phyloP scores from a whole-genome alignment of 2,888 invertebrate species.

The Erebia aethiops region DNA sequence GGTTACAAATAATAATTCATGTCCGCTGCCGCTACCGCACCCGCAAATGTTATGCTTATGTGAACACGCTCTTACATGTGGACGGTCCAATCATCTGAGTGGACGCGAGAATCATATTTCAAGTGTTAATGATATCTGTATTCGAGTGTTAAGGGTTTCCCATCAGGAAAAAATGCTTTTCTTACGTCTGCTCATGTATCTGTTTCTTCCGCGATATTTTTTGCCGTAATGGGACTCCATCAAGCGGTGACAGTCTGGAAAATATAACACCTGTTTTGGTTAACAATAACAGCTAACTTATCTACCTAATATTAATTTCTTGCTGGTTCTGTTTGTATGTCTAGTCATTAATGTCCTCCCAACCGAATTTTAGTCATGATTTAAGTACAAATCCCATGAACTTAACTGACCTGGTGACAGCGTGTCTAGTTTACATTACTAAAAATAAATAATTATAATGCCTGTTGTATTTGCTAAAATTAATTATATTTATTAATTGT shows the following conservation, averaged over 20 bases:
- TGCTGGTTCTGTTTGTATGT: no score
- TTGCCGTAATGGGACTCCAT: constrained; percentile 6
- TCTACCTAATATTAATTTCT: no score
- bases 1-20: no score
- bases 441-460: no score
- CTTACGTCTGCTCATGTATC: background rate
- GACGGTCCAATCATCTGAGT: constrained; percentile 58
- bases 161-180: constrained; percentile 9
- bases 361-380: no score
- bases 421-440: no score
- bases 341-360: no score
- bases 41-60: background rate
- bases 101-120: constrained; percentile 44
- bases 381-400: no score
- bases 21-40: background rate
- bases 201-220: constrained; percentile 1
- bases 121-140: constrained; percentile 32
- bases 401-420: no score
- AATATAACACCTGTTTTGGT: constrained; percentile 3
- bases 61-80: constrained; percentile 30
- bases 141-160: constrained; percentile 3
- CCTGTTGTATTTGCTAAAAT: no score
- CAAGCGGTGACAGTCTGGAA: background rate
- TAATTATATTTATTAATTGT: no score
- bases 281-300: background rate